phyloP scores from a whole-genome alignment of 2,888 invertebrate species.

The Schizaphis graminum region DNA sequence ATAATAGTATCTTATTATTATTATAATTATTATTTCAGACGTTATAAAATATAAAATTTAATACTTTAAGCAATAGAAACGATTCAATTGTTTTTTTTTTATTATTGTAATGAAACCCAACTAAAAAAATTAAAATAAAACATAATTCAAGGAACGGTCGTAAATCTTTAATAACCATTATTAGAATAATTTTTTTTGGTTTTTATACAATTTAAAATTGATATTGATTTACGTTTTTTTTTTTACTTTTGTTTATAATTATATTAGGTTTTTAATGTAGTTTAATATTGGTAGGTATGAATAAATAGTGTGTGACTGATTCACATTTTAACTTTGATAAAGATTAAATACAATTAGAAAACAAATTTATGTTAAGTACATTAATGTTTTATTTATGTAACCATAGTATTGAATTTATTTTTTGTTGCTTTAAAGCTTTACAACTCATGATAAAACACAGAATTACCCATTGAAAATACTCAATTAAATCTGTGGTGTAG shows the following conservation, averaged over 20 bases:
- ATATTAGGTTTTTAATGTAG: neutral
- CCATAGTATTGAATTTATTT: neutral
- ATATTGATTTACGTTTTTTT: neutral
- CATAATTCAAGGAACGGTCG: neutral
- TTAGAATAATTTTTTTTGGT: neutral
- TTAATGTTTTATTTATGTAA: slow-evolving; percentile 11
- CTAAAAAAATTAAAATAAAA: neutral
- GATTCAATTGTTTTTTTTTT: neutral
- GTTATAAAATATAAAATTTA: neutral
- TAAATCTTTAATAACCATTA: neutral
- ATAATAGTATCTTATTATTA: neutral
- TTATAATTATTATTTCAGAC: neutral
- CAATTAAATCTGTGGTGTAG: slow-evolving; percentile 48
- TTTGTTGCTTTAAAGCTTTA: slow-evolving; percentile 2
- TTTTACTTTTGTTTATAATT: neutral
- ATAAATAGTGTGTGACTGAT: neutral
- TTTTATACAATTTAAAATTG: neutral
- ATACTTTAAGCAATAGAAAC: neutral
- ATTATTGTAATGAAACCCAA: neutral
- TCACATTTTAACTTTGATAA: neutral
- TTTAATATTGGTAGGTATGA: neutral
- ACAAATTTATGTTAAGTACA: neutral
- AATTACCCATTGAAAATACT: slow-evolving; percentile 32
- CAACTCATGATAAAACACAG: slow-evolving; percentile 8
- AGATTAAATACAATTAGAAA: neutral